Base-by-base conservation (phyloP, 2,888 invertebrate genomes). In the Branchipolynoe longqiensis region DNA sequence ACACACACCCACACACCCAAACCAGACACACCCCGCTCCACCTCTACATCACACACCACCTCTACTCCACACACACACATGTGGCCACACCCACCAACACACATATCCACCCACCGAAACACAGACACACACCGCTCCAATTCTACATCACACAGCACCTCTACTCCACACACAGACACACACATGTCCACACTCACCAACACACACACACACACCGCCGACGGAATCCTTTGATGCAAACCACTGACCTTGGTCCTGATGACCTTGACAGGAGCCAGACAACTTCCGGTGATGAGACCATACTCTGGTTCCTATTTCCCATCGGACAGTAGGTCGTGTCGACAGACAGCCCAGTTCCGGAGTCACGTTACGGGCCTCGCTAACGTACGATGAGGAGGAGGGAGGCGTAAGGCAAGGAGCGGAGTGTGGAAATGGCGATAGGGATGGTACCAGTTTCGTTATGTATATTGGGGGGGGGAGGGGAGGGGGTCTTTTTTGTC, bases 231-330 rank as follows among this genome's bases (percentile, higher is more conserved):
- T 69, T 69, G 69, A 69, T 69, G 36, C 69, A 33, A 38, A 36
- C 69, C 69, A 69, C n/a, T 69, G 69, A 69, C 69, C 69, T 69
- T 36, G 36, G 69, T 69, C 69, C 69, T 69, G 38, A 69, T 69
- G 69, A 69, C 69, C 69, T 69, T 38, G 69, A 69, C 69, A 38
- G 69, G 36, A 69, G 38, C 36, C 36, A 69, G 69, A 69, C 69
- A 69, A 38, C 69, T 69, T 69, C 69, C 69, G 69, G 22, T 69
- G 69, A 69, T 69, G 69, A 33, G 36, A 69, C 38, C 69, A 69
- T 69, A 69, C 38, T 38, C 69, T 33, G 69, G 33, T 69, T 69
- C 38, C 38, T 36, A 69, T 69, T 69, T 69, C 69, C 69, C 14
- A 38, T 22, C 36, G 14, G 69, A 14, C 62, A 14, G 28, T 25